A percentile compares a stretch with the other conserved stretches of the same genome.
phyloP scores from a whole-genome alignment of 1,140 invertebrate species.

The Brachionus rotundiformis region DNA sequence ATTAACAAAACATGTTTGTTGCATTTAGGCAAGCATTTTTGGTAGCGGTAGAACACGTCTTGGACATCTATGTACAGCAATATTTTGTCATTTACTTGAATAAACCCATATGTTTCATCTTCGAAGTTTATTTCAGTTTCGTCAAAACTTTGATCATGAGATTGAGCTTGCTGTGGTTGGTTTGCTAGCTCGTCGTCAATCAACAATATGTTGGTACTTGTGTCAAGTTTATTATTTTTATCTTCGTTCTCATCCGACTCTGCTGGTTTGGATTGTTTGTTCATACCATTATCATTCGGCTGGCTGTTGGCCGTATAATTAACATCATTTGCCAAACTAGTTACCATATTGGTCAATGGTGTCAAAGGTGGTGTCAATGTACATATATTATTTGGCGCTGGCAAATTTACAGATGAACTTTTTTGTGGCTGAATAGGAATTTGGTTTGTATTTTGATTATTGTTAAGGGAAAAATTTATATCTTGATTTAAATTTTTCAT shows the following conservation, averaged over 20 bases:
- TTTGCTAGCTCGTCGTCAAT: background rate
- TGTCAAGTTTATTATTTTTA: background rate
- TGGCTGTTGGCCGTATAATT: too few species aligned
- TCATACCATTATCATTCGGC: too few species aligned
- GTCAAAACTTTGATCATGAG: background rate
- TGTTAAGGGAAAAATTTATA: background rate
- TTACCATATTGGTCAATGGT: background rate
- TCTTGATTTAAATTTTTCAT: background rate
- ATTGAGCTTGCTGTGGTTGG: background rate
- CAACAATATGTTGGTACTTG: background rate
- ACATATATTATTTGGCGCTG: background rate
- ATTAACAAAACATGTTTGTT: background rate
- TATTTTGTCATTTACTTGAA: conserved; percentile 2
- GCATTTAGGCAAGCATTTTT: conserved; percentile 12
- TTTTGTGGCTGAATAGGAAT: background rate
- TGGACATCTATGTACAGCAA: background rate
- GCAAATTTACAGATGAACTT: background rate
- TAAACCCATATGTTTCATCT: background rate
- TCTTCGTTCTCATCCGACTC: background rate
- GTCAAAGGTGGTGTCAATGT: background rate
- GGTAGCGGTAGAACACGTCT: background rate
- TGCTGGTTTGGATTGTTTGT: too few species aligned
- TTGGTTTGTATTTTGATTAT: background rate
- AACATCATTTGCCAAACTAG: background rate
- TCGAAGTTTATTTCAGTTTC: background rate